These are phyloP conservation scores for Pyxicephalus adspersus DNA, from an alignment of 2,113 vertebrate species.

Conservation along the genomic window DNA sequence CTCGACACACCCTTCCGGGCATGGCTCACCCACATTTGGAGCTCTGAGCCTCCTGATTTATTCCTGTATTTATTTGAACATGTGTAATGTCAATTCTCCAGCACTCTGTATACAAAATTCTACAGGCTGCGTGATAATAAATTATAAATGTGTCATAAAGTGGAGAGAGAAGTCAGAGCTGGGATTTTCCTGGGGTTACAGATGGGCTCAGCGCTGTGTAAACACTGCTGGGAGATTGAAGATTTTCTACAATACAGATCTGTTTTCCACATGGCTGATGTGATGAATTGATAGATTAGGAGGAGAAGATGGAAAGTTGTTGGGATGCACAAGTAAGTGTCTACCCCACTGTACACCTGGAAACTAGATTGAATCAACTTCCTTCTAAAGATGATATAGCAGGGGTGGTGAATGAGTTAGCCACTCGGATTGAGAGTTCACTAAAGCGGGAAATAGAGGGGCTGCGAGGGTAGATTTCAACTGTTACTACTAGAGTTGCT, in stretches of 20 bases:
- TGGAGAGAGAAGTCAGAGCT: conserved; percentile 5
- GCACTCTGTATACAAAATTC: conserved; percentile 12
- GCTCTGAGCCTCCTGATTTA: background rate
- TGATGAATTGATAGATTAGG: background rate
- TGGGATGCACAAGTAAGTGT: no score
- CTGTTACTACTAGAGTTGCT: no score
- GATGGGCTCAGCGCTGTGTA: background rate
- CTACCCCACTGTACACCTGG: no score
- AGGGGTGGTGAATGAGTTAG: no score
- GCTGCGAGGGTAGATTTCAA: no score
- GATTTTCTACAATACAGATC: conserved; percentile 3
- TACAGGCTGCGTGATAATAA: background rate
- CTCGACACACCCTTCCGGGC: no score
- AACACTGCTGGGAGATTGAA: conserved; percentile 1
- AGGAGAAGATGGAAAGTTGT: background rate
- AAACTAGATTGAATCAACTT: no score
- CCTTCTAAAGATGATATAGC: no score
- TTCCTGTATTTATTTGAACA: conserved; percentile 19
- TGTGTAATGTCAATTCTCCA: conserved; percentile 17
- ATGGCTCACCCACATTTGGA: background rate
- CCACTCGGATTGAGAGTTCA: no score
- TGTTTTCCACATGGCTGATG: background rate
- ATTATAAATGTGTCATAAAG: conserved; percentile 24
- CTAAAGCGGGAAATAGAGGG: no score
- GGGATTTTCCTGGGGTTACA: background rate